Evolutionary conservation across 2,113 vertebrate species (phyloP), one percentile per base, ranked within the genome.

Genomic region (Perccottus glenii): DNA sequence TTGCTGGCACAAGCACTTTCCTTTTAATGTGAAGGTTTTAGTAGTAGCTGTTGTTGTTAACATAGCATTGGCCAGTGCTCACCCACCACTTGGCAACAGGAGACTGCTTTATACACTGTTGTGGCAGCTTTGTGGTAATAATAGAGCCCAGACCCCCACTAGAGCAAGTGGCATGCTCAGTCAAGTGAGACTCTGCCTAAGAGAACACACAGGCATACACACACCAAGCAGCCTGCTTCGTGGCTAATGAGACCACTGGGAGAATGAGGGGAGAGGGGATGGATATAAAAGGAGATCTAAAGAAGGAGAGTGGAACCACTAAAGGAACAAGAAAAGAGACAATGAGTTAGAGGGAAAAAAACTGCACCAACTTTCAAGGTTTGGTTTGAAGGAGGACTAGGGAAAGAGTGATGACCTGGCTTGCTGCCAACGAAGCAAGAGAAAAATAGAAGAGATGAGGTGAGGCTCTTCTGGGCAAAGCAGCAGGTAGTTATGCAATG

Each of bases 111-210:
- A 86, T 84, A 85, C 63, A 85, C 80, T 75, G 81, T 82, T 87
- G 85, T 88, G 89, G 88, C 88, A 91, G 88, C 86, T 87, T 88
- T 84, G 85, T 79, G 85, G 88, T 88, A 87, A 90, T 91, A 89
- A 91, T 89, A 83, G 79, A 90, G 85, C 64, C 63, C 62, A 10
- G 79, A 70, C 73, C 81, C 76, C 78, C n/a, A 56, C 88, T 78
- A 77, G 75, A 81, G 77, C 81, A 78, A 85, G 87, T 84, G 85
- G 89, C 85, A 81, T 75, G 89, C 85, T 90, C 83, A 89, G 85
- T 87, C 87, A 86, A 91, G 79, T 85, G 87, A 86, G 83, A 88
- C 86, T 80, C 71, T 80, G 82, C 73, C 81, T 71, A 71, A 67
- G 79, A 89, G 75, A 75, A 77, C 48, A 65, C 73, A 67, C 67